Base-by-base conservation (phyloP, 2,888 invertebrate genomes). In the Polietes domitor region DNA sequence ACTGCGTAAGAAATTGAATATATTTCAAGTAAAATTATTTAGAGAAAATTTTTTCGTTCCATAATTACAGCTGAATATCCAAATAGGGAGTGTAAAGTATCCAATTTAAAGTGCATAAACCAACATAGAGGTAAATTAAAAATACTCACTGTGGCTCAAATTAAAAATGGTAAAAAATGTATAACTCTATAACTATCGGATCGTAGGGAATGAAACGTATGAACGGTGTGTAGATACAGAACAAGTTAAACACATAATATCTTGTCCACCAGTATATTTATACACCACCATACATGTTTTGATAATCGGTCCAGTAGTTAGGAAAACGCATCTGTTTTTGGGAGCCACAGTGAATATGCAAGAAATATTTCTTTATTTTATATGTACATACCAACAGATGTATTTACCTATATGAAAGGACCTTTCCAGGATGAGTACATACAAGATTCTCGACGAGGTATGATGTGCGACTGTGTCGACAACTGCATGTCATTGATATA, bases 101-200 rank as follows among this genome's bases (percentile, higher is more conserved):
- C 86, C 12, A 91, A 91, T 58, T 87, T 88, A n/a, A 37, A 85
- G 7, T 92, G 92, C 43, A 75, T 92, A 19, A 85, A 87, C 26
- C 47, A 74, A 0, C 86, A 90, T 65, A 82, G 86, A 83, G 86
- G 89, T 89, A 73, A 71, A 78, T 17, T 6, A 2, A 2, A 53
- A n/a, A n/a, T n/a, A n/a, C n/a, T n/a, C n/a, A n/a, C n/a, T n/a
- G n/a, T n/a, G n/a, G n/a, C n/a, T n/a, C n/a, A n/a, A n/a, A n/a
- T n/a, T n/a, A n/a, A n/a, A n/a, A n/a, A n/a, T n/a, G n/a, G n/a
- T n/a, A n/a, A n/a, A n/a, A n/a, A n/a, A n/a, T n/a, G n/a, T n/a
- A n/a, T n/a, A n/a, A n/a, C n/a, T n/a, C n/a, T n/a, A n/a, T n/a
- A n/a, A n/a, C n/a, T n/a, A n/a, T n/a, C n/a, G n/a, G n/a, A n/a